These are phyloP conservation scores for Acronicta aceris DNA, from an alignment of 2,888 invertebrate genomes.

Conservation along the genomic window DNA sequence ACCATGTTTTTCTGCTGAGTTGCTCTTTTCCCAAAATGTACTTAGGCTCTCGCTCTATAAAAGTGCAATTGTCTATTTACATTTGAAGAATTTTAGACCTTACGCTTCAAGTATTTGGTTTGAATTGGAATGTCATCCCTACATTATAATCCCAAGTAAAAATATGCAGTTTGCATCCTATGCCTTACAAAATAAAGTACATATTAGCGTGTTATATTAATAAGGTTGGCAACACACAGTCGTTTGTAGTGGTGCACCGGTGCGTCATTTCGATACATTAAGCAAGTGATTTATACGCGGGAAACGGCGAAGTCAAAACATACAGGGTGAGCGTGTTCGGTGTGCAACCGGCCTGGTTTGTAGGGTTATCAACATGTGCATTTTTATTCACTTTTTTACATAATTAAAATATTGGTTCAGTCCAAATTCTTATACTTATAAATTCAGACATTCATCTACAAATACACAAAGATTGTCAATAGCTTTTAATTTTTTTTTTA, in stretches of 20 bases:
- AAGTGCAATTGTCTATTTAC: slow-evolving; percentile 64
- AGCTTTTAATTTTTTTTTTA: too few species aligned
- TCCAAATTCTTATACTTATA: slow-evolving; percentile 15
- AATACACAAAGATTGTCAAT: too few species aligned
- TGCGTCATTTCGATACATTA: slow-evolving; percentile 87
- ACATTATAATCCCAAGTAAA: background rate
- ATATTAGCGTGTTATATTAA: slow-evolving; percentile 37
- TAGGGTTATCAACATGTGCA: slow-evolving; percentile 66
- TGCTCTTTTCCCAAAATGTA: slow-evolving; percentile 41
- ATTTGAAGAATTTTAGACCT: slow-evolving; percentile 40
- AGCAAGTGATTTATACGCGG: slow-evolving; percentile 86
- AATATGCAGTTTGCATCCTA: slow-evolving; percentile 33
- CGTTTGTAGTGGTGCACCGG: slow-evolving; percentile 64
- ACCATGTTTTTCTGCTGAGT: slow-evolving; percentile 8
- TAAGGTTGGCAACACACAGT: slow-evolving; percentile 73
- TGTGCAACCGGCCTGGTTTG: slow-evolving; percentile 56
- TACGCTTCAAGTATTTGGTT: slow-evolving; percentile 4
- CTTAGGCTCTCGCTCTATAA: slow-evolving; percentile 64
- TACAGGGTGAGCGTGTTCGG: slow-evolving; percentile 67
- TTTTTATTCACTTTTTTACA: slow-evolving; percentile 30
- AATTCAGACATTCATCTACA: slow-evolving; percentile 12
- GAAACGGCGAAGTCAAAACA: slow-evolving; percentile 86
- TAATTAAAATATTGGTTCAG: slow-evolving; percentile 11
- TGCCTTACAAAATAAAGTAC: slow-evolving; percentile 25
- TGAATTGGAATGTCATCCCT: slow-evolving; percentile 4